Base-by-base conservation (phyloP, 2,797 vertebrate genomes). In the Micropoecilia bifurca region DNA sequence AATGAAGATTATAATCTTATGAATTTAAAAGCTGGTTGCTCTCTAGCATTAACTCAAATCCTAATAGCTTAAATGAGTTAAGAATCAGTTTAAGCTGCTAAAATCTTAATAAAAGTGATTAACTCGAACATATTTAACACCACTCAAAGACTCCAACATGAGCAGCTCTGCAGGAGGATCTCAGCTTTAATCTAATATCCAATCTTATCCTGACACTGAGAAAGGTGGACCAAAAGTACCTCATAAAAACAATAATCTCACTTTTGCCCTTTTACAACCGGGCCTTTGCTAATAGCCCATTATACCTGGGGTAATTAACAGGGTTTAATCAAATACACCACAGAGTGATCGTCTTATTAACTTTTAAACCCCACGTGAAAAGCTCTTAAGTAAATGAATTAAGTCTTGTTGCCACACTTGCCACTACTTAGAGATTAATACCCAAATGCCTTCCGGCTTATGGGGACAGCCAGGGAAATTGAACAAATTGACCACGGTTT, bases 341-440 rank as follows among this genome's bases (percentile, higher is more conserved):
- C 48, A 82, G 92, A 93, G 89, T 89, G 91, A 92, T 93, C 78
- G 89, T 94, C 91, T 93, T 94, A 95, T 95, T 95, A 95, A 94
- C 94, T 93, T 94, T 93, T 93, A 94, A 95, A 93, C 92, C 94
- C 94, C 94, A 88, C 48, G 91, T 94, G 94, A 92, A 94, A 95
- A 95, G 92, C 93, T 94, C 93, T 94, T 93, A 93, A 93, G 92
- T 93, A 94, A 94, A 94, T 94, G 90, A 95, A 95, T 95, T 94
- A 94, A 93, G 91, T 83, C 85, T 92, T 91, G 90, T 91, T 93
- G 93, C 92, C 87, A 92, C 90, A 89, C 87, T 85, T 90, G 89
- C 91, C 90, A 90, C 88, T 88, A 88, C 91, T 92, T 90, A 88
- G 87, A 90, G 92, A 93, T 93, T 90, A 93, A 95, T 89, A 92